Conservation (phyloP, 2,888 invertebrate genomes). For the Dicyrtomina minuta region DNA sequence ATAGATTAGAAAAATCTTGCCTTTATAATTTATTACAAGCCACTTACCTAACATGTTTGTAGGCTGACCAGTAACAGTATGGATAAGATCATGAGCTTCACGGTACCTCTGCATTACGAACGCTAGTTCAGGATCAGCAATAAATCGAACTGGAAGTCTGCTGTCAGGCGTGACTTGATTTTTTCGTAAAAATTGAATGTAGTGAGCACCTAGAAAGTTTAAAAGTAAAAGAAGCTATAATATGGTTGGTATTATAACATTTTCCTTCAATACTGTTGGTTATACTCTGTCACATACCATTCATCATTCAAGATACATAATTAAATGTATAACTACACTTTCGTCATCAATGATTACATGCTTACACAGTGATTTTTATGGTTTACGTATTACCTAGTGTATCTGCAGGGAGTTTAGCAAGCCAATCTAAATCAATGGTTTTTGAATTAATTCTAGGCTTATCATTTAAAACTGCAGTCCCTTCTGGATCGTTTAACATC, state of each 20-base stretch:
- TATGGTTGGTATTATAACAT: too few relatives aligned
- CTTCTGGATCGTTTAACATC: constrained; percentile 78
- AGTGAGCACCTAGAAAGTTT: constrained; percentile 65
- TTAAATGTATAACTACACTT: not conserved
- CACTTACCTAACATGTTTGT: constrained; percentile 81
- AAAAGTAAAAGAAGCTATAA: too few relatives aligned
- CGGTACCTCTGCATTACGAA: constrained; percentile 97
- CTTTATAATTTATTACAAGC: too few relatives aligned
- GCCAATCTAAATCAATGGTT: constrained; percentile 72
- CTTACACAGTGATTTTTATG: too few relatives aligned
- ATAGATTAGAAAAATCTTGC: too few relatives aligned
- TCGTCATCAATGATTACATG: too few relatives aligned
- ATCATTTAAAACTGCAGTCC: constrained; percentile 69
- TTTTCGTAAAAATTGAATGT: constrained; percentile 76
- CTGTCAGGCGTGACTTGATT: constrained; percentile 93
- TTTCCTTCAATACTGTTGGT: too few relatives aligned
- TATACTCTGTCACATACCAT: not conserved
- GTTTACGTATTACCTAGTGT: constrained; percentile 70
- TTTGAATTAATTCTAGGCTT: constrained; percentile 83
- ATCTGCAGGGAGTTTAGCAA: constrained; percentile 72
- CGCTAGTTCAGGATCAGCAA: constrained; percentile 83
- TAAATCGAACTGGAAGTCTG: constrained; percentile 83
- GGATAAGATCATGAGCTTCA: constrained; percentile 93
- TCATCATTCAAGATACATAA: too few relatives aligned
- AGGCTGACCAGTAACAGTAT: constrained; percentile 87